Evolutionary conservation across 92 coral and sea anemone genomes (phyloP).

Genomic region (Palythoa grandis): DNA sequence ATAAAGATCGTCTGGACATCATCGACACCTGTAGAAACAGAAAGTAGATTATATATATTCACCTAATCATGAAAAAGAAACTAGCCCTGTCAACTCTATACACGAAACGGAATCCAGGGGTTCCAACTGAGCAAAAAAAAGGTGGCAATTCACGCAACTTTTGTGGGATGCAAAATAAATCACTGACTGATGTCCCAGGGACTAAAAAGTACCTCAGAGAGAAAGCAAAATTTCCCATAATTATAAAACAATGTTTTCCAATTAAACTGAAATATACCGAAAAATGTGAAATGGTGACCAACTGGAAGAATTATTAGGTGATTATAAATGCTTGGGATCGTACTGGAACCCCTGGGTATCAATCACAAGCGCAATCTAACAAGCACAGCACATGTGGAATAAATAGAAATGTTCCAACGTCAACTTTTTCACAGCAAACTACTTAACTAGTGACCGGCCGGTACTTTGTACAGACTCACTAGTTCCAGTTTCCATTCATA

Average conservation of each 20-base stretch:
- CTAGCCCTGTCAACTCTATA: neutral
- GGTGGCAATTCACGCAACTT: no score
- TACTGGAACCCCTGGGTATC: no score
- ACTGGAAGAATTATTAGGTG: no score
- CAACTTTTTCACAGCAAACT: neutral
- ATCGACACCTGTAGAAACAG: constrained; percentile 69
- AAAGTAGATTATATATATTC: neutral
- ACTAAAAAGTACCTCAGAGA: no score
- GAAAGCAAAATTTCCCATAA: no score
- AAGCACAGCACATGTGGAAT: neutral
- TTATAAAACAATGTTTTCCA: no score
- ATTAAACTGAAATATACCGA: no score
- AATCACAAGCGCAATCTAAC: neutral
- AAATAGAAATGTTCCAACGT: neutral
- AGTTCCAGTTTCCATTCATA: neutral
- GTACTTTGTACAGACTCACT: neutral
- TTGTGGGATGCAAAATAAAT: no score
- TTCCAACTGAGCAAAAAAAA: neutral
- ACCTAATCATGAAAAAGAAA: no score
- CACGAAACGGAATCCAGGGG: neutral
- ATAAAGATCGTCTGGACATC: constrained; percentile 97
- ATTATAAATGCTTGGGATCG: no score
- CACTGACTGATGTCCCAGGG: no score
- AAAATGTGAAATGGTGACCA: no score
- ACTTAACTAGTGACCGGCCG: neutral